Conservation (phyloP, 1,140 invertebrate species). For the Drosophila kepulauana region DNA sequence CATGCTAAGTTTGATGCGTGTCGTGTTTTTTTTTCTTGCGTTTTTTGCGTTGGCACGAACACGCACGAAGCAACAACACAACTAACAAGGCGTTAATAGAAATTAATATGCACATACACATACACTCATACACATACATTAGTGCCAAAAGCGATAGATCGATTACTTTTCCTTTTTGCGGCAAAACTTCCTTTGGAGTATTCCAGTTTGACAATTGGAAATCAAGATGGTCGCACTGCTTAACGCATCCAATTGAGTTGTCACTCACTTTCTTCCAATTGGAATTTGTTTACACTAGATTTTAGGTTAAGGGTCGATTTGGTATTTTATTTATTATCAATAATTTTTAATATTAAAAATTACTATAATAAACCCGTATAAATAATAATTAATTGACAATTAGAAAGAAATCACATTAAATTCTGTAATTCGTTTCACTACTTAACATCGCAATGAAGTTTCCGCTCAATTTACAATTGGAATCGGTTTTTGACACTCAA, state of each 20-base stretch:
- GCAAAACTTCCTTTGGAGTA: slow-evolving; percentile 1
- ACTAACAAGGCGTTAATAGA: slow-evolving; percentile 31
- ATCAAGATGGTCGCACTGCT: not conserved
- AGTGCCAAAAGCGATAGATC: slow-evolving; percentile 9
- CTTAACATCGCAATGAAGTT: no score
- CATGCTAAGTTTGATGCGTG: slow-evolving; percentile 46
- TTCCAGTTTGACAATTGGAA: slow-evolving; percentile 2
- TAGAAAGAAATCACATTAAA: no score
- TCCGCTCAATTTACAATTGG: not conserved
- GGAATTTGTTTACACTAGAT: not conserved
- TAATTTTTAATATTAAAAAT: no score
- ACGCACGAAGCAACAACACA: slow-evolving; percentile 27
- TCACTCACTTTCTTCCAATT: not conserved
- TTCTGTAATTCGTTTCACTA: no score
- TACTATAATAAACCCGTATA: no score
- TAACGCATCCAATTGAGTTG: not conserved
- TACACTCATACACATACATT: not conserved
- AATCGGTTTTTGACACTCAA: not conserved
- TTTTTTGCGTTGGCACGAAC: slow-evolving; percentile 46
- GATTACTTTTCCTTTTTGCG: not conserved
- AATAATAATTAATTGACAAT: no score
- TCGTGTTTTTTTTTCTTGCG: slow-evolving; percentile 31
- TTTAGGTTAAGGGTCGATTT: no score
- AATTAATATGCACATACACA: slow-evolving; percentile 36
- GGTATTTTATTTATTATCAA: no score